Evolutionary conservation across 2,888 invertebrate species (phyloP), one percentile per base, ranked within the genome.

Genomic region (Hypomecis punctinalis): DNA sequence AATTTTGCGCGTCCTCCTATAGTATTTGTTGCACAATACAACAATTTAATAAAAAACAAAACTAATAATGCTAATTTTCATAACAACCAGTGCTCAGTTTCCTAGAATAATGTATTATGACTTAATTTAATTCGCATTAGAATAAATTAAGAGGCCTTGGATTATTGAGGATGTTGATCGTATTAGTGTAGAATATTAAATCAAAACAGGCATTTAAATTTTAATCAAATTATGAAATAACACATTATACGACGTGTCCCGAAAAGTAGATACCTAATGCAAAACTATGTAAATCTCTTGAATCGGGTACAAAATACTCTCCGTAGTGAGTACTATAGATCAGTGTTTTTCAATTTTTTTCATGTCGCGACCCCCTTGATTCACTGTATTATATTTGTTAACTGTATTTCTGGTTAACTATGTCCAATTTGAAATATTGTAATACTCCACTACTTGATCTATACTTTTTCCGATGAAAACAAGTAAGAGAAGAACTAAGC

Each of bases 161-260:
- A 66, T 56, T 72, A 53, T 68, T 64, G 46, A 53, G 64, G 60
- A 66, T 70, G 66, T 72, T 67, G 71, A 69, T 69, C 45, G 45
- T 13, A 55, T 46, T 45, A 42, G 35, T 54, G 11, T 54, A 36
- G 9, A 43, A 4, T 23, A 23, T 45, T n/a, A 5, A 40, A 52
- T 36, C 36, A 43, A 54, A 54, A 54, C 40, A 52, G 10, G 33
- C 40, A 11, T 40, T 40, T n/a, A 52, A 1, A 52, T 51, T 51
- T 36, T 36, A 36, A 13, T 37, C 11, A 0, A 5, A 11, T 11
- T 51, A 8, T 51, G 13, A 13, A 47, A 10, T 47, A 35, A 35
- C 35, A 8, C 9, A 47, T 9, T 33, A 8, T n/a, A n/a, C n/a
- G n/a, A n/a, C 33, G 11, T 49, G n/a, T 37, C 37, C 7, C 36